Percentiles rank a stretch among this genome's conserved stretches.
Evolutionary conservation across 2,888 invertebrate species (phyloP).

Genomic region (Euspilapteryx auroguttella): DNA sequence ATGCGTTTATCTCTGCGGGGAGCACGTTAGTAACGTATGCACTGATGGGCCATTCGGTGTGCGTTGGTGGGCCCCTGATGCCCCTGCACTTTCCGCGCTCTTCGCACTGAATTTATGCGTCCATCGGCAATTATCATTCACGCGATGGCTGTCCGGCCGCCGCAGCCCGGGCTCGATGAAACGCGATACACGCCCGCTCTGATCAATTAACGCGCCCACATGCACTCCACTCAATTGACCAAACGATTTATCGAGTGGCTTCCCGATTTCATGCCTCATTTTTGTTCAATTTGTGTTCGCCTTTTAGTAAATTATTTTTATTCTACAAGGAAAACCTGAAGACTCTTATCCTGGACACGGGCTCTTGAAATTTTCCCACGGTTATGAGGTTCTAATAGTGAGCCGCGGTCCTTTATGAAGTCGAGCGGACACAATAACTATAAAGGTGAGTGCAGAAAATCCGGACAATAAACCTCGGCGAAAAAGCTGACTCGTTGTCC

Average conservation of each 20-base stretch:
- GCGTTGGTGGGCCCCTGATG: too few relatives aligned
- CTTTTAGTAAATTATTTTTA: too few relatives aligned
- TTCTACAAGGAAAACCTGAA: too few relatives aligned
- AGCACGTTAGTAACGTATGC: slow-evolving; percentile 15
- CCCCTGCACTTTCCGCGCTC: too few relatives aligned
- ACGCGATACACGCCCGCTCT: slow-evolving; percentile 20
- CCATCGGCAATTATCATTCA: slow-evolving; percentile 45
- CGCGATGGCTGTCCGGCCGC: slow-evolving; percentile 36
- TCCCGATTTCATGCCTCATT: slow-evolving; percentile 3
- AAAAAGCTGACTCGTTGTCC: slow-evolving; percentile 41
- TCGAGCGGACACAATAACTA: slow-evolving; percentile 56
- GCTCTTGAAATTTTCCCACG: slow-evolving; percentile 44
- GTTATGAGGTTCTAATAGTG: slow-evolving; percentile 58
- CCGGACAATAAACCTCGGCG: slow-evolving; percentile 57
- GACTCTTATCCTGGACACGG: too few relatives aligned
- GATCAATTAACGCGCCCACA: slow-evolving; percentile 49
- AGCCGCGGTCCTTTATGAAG: slow-evolving; percentile 49
- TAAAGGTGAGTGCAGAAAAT: slow-evolving; percentile 56
- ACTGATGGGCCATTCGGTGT: slow-evolving; percentile 1
- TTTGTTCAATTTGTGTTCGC: neutral
- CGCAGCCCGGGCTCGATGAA: slow-evolving; percentile 11
- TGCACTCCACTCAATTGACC: slow-evolving; percentile 40
- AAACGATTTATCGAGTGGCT: slow-evolving; percentile 29
- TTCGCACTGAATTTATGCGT: slow-evolving; percentile 13
- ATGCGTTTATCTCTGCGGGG: slow-evolving; percentile 51